Percentiles rank a stretch among this genome's conserved stretches.
phyloP scores from a whole-genome alignment of 2,888 invertebrate species.

The Erebia aethiops region DNA sequence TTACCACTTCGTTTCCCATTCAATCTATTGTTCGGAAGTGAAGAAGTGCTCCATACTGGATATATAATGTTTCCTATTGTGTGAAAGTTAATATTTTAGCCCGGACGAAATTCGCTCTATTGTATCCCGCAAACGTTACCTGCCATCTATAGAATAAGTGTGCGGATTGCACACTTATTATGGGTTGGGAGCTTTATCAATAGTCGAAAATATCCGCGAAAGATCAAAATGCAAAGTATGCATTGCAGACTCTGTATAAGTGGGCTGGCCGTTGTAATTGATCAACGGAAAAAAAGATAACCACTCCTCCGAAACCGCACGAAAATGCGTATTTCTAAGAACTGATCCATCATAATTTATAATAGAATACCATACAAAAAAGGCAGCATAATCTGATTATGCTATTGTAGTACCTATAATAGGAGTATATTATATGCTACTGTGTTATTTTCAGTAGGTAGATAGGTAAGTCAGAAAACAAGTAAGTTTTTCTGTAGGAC shows the following conservation, averaged over 20 bases:
- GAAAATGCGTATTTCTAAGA: constrained; percentile 34
- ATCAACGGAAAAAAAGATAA: constrained; percentile 54
- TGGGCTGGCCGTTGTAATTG: constrained; percentile 71
- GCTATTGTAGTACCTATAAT: not conserved
- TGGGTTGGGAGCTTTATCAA: constrained; percentile 57
- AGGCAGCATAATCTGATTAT: constrained; percentile 13
- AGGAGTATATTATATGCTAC: too few species aligned
- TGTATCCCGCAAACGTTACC: constrained; percentile 72
- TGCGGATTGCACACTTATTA: constrained; percentile 71
- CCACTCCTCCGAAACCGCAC: constrained; percentile 37
- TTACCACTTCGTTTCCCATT: constrained; percentile 81
- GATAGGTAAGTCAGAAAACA: too few species aligned
- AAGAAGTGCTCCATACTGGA: constrained; percentile 78
- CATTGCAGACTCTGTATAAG: constrained; percentile 56
- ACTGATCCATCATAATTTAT: constrained; percentile 39
- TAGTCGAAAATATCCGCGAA: constrained; percentile 60
- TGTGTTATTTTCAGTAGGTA: too few species aligned
- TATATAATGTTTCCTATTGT: constrained; percentile 79
- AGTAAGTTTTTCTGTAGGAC: too few species aligned
- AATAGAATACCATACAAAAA: constrained; percentile 18
- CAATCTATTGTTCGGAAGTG: constrained; percentile 80
- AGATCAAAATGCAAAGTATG: constrained; percentile 58
- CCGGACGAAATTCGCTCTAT: constrained; percentile 73
- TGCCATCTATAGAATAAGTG: constrained; percentile 68
- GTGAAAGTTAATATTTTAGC: constrained; percentile 79